Evolutionary conservation across 2,888 invertebrate genomes (phyloP).

Genomic region (Cremastinae sp.): DNA sequence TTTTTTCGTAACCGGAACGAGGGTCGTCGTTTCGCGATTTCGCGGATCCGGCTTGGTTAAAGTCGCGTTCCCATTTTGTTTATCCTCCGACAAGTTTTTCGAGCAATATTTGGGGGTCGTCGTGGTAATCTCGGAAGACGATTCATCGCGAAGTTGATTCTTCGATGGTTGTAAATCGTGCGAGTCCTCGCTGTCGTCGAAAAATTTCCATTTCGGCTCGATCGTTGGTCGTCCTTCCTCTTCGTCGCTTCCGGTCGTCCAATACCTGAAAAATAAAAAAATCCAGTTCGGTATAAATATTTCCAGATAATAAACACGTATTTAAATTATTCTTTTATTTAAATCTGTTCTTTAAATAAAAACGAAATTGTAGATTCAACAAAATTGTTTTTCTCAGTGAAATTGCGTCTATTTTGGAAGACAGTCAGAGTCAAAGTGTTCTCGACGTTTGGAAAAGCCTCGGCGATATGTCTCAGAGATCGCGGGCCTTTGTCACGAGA

Average conservation of each 20-base stretch:
- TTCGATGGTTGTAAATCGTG: conserved; percentile 26
- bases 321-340: too few species aligned
- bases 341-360: too few species aligned
- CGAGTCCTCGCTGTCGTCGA: conserved; percentile 20
- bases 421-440: conserved; percentile 15
- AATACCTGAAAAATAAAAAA: conserved; percentile 68
- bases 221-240: conserved; percentile 66
- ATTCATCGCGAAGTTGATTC: conserved; percentile 44
- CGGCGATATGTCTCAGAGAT: conserved; percentile 49
- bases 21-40: conserved; percentile 65
- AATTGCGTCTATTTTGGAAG: conserved; percentile 24
- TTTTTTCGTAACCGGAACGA: conserved; percentile 58
- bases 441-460: conserved; percentile 48
- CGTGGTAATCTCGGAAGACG: too few species aligned
- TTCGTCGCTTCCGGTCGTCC: conserved; percentile 69
- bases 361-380: too few species aligned
- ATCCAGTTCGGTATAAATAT: too few species aligned
- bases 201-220: conserved; percentile 66
- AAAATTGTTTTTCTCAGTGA: too few species aligned
- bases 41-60: conserved; percentile 60
- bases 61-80: conserved; percentile 72
- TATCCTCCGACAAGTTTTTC: conserved; percentile 72
- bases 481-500: conserved; percentile 42
- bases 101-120: conserved; percentile 43
- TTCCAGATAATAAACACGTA: too few species aligned